Percentiles rank a stretch among this genome's conserved stretches.
Evolutionary conservation across 2,113 vertebrate species (phyloP).

Genomic region (Lepisosteus oculatus): DNA sequence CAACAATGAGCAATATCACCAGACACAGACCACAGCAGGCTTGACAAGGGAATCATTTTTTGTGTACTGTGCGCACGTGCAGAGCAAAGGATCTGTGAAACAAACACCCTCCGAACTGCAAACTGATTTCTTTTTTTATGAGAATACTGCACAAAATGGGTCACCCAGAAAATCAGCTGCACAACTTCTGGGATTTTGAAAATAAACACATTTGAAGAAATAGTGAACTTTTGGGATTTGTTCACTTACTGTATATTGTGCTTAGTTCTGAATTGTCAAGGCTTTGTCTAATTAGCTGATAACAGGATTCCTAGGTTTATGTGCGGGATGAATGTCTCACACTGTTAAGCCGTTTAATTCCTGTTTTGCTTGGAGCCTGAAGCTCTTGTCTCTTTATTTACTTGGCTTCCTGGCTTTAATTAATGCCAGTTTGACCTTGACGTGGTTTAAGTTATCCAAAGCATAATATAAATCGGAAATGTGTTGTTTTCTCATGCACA

Average conservation of each 20-base stretch:
- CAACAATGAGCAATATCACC: conserved; percentile 8
- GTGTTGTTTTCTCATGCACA: no score
- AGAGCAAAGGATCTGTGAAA: background rate
- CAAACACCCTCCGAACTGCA: background rate
- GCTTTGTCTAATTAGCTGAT: conserved; percentile 50
- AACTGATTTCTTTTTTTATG: no score
- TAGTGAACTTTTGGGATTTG: conserved; percentile 38
- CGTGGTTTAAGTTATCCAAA: conserved; percentile 18
- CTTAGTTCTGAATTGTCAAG: conserved; percentile 42
- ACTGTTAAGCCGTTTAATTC: conserved; percentile 19
- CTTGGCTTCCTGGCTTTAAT: conserved; percentile 41
- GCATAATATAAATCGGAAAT: conserved; percentile 26
- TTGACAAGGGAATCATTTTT: background rate
- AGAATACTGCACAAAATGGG: no score
- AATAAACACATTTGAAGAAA: conserved; percentile 31
- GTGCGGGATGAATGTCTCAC: conserved; percentile 30
- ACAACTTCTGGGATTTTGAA: no score
- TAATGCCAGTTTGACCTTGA: conserved; percentile 38
- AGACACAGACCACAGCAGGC: conserved; percentile 16
- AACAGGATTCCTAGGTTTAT: conserved; percentile 39
- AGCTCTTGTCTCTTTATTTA: conserved; percentile 37
- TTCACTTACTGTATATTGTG: conserved; percentile 34
- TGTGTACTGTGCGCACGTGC: no score
- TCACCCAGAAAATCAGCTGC: no score
- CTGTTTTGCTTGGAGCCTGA: conserved; percentile 26